These are phyloP conservation scores for Stratiomys singularior DNA, from an alignment of 2,888 invertebrate genomes.

Conservation along the genomic window DNA sequence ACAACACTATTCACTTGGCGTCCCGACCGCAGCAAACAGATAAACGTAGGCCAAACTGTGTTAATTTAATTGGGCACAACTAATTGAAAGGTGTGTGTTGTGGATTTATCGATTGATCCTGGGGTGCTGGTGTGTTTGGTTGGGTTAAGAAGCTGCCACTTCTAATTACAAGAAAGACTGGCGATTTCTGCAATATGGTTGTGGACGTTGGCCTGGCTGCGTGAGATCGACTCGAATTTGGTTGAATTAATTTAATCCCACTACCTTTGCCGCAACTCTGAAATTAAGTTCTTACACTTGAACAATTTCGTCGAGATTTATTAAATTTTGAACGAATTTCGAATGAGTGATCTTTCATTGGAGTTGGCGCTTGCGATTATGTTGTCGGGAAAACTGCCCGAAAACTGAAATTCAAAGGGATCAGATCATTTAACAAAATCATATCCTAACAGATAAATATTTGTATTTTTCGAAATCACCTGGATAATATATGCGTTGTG, in stretches of 20 bases:
- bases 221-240: no score
- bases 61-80: conserved; percentile 37
- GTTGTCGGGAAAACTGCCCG: no score
- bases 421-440: no score
- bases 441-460: background rate
- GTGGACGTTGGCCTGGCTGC: no score
- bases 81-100: conserved; percentile 43
- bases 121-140: background rate
- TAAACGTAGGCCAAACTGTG: background rate
- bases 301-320: background rate
- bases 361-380: no score
- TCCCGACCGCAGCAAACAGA: background rate
- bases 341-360: background rate
- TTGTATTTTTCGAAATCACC: conserved; percentile 11
- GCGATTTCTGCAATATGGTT: background rate
- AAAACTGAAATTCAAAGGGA: no score
- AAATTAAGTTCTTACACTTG: background rate
- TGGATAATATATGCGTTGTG: background rate
- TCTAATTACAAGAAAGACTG: conserved; percentile 12
- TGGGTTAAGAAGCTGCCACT: background rate
- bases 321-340: background rate
- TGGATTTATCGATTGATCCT: conserved; percentile 24
- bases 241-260: no score
- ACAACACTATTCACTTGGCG: no score
- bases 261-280: background rate